Evolutionary conservation across 2,888 invertebrate genomes (phyloP).

Genomic region (Macrophya annulata): DNA sequence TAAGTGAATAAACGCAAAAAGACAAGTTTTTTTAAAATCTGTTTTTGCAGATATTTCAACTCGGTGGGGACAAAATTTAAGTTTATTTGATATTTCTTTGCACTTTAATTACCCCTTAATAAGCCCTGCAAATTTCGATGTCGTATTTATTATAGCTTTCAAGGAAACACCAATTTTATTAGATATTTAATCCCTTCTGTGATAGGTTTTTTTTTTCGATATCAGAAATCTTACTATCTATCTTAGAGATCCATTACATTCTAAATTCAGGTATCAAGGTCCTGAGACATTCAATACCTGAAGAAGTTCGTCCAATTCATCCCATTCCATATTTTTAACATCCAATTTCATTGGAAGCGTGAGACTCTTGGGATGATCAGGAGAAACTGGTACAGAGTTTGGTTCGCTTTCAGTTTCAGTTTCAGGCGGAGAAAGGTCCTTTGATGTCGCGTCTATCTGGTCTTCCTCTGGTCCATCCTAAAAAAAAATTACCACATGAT

Average conservation of each 20-base stretch:
- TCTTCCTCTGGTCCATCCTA: constrained; percentile 73
- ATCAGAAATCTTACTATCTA: not conserved
- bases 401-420: constrained; percentile 69
- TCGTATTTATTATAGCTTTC: constrained; percentile 15
- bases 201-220: not conserved
- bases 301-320: constrained; percentile 86
- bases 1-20: not conserved
- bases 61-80: not conserved
- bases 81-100: not conserved
- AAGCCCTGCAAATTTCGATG: not conserved
- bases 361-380: constrained; percentile 77
- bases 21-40: not conserved
- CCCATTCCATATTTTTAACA: constrained; percentile 86
- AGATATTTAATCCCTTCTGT: not conserved
- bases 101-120: not conserved
- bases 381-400: constrained; percentile 74
- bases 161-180: not conserved
- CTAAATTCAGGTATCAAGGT: not conserved
- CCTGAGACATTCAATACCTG: constrained; percentile 76
- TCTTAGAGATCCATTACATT: not conserved
- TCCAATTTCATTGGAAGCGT: constrained; percentile 87
- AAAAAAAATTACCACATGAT: not conserved
- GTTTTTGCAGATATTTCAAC: not conserved
- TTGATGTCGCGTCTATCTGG: constrained; percentile 67
- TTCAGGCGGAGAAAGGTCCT: constrained; percentile 69